Conservation (phyloP, 2,797 vertebrate species). For the Heliangelus exortis region DNA sequence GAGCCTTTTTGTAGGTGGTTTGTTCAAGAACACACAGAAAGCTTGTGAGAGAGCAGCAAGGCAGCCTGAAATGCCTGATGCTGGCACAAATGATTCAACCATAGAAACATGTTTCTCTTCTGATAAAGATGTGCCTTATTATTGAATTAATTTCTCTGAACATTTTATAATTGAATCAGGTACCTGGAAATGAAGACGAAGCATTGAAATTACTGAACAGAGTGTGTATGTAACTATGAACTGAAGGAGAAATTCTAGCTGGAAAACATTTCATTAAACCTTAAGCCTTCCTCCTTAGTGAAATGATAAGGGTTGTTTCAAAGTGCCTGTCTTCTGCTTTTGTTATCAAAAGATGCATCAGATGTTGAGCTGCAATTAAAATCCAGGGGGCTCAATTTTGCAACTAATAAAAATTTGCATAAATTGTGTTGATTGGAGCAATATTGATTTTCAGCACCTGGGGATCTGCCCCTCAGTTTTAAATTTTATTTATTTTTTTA, state of each 20-base stretch:
- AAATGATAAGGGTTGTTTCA: constrained; percentile 12
- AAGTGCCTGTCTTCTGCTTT: background rate
- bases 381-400: background rate
- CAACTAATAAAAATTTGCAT: background rate
- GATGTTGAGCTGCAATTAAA: constrained; percentile 27
- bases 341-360: constrained; percentile 15
- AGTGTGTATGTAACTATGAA: background rate
- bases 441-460: constrained; percentile 21
- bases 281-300: background rate
- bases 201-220: background rate
- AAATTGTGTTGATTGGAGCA: background rate
- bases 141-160: background rate
- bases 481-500: background rate
- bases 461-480: background rate
- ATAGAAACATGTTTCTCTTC: background rate
- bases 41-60: background rate
- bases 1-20: background rate
- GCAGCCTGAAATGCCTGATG: background rate
- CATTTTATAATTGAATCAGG: background rate
- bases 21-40: background rate
- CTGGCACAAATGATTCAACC: background rate
- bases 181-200: constrained; percentile 16
- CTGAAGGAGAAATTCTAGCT: background rate
- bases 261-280: background rate
- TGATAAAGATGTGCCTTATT: constrained; percentile 3